phyloP scores from a whole-genome alignment of 2,113 vertebrate genomes.

The Tonatia bakeri region DNA sequence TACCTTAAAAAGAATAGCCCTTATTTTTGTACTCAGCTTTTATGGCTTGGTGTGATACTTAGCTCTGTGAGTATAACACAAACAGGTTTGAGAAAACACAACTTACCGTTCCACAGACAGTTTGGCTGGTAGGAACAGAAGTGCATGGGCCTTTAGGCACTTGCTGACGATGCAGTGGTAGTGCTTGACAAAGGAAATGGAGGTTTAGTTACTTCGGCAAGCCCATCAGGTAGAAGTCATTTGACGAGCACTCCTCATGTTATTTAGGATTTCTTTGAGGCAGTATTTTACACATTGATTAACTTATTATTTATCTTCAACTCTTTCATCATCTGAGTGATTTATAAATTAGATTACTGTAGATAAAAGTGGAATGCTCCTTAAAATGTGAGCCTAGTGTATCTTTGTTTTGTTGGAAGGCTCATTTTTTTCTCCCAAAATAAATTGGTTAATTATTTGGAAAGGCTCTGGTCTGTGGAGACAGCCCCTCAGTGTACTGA shows the following conservation, averaged over 20 bases:
- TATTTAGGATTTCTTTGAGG: background rate
- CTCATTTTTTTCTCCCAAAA: background rate
- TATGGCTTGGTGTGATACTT: background rate
- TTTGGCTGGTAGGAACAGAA: background rate
- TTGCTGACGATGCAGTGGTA: background rate
- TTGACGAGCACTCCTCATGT: background rate
- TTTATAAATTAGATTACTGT: background rate
- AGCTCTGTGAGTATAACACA: background rate
- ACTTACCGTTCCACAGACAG: background rate
- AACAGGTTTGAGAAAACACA: background rate
- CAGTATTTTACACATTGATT: background rate
- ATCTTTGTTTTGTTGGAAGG: background rate
- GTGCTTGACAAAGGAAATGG: background rate
- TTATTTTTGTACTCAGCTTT: background rate
- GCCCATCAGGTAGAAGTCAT: background rate
- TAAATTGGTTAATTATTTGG: conserved; percentile 18
- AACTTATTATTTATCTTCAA: background rate
- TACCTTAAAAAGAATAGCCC: background rate
- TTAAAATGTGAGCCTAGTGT: background rate
- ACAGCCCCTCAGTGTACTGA: background rate
- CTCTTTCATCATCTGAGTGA: background rate
- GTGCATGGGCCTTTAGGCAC: background rate
- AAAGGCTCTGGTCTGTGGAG: background rate
- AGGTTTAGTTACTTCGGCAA: background rate
- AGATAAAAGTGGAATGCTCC: background rate